A percentile compares a stretch with the other conserved stretches of the same genome.
Conservation (phyloP, 53 echinoderm and acorn worm species). For the Henricia sp. region DNA sequence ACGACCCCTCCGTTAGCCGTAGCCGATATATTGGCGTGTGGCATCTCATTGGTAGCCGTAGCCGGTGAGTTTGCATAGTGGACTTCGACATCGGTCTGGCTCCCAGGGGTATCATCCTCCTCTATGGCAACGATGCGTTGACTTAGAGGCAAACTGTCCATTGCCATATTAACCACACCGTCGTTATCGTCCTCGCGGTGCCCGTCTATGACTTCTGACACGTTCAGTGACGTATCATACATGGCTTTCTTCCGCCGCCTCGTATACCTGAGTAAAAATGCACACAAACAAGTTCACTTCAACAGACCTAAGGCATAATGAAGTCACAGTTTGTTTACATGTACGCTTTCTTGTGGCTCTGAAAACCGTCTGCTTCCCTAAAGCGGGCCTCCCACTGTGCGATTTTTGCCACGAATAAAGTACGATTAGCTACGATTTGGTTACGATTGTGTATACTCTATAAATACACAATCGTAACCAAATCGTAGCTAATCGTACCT, state of each 20-base stretch:
- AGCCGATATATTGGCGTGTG: not conserved
- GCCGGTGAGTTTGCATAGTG: slow-evolving; percentile 9
- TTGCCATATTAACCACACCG: slow-evolving; percentile 7
- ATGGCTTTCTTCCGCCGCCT: not conserved
- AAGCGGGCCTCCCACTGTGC: no score
- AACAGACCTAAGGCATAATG: no score
- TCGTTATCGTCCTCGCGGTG: not conserved
- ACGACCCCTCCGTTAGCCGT: not conserved
- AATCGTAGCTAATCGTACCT: no score
- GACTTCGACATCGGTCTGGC: not conserved
- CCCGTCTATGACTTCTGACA: slow-evolving; percentile 42
- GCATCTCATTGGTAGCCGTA: not conserved
- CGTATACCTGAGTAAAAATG: not conserved
- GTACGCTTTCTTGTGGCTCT: no score
- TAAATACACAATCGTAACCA: no score
- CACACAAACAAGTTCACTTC: no score
- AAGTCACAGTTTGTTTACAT: no score
- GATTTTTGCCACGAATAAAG: no score
- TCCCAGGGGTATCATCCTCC: slow-evolving; percentile 7
- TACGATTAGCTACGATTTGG: no score
- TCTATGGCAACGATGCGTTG: slow-evolving; percentile 20
- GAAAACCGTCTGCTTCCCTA: no score
- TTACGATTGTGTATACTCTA: no score
- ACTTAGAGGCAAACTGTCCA: not conserved
- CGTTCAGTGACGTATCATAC: slow-evolving; percentile 25